A percentile compares a stretch with the other conserved stretches of the same genome.
Conservation (phyloP, 1,140 invertebrate species). For the Drosophila arizonae region DNA sequence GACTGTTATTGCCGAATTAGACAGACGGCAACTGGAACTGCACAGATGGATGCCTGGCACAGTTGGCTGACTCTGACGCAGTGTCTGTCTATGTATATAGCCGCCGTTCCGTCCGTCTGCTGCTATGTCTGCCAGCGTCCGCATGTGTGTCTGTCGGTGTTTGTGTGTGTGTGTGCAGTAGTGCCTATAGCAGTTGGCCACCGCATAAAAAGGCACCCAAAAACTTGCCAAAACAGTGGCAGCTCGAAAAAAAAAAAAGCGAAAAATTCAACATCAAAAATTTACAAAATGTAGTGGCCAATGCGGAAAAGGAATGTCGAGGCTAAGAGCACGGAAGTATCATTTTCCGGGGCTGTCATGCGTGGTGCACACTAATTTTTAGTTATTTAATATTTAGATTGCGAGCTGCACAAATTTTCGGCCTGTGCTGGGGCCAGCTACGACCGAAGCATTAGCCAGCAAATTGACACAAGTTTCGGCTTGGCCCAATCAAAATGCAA, state of each 20-base stretch:
- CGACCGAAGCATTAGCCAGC: slow-evolving; percentile 17
- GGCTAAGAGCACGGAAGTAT: slow-evolving; percentile 57
- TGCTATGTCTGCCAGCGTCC: slow-evolving; percentile 18
- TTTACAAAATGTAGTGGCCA: slow-evolving; percentile 74
- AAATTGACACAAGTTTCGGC: slow-evolving; percentile 46
- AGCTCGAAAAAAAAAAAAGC: slow-evolving; percentile 6
- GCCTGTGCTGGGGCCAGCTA: slow-evolving; percentile 7
- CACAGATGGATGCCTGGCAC: slow-evolving; percentile 76
- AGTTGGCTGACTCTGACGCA: slow-evolving; percentile 70
- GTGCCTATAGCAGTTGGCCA: slow-evolving; percentile 63
- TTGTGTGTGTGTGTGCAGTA: slow-evolving; percentile 45
- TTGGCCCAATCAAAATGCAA: slow-evolving; percentile 52
- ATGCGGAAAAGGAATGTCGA: slow-evolving; percentile 77
- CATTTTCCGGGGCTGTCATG: slow-evolving; percentile 74
- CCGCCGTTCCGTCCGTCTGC: slow-evolving; percentile 13
- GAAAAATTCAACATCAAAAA: slow-evolving; percentile 40
- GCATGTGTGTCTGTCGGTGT: background rate
- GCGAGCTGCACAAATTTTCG: slow-evolving; percentile 66
- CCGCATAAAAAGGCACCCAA: slow-evolving; percentile 74
- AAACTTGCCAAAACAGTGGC: slow-evolving; percentile 32
- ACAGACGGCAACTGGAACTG: slow-evolving; percentile 70
- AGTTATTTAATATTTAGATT: slow-evolving; percentile 73
- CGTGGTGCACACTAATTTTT: slow-evolving; percentile 74
- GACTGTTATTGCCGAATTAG: slow-evolving; percentile 76
- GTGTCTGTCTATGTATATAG: slow-evolving; percentile 23